Evolutionary conservation across 1,140 invertebrate species (phyloP).

Genomic region (Bombus breviceps): DNA sequence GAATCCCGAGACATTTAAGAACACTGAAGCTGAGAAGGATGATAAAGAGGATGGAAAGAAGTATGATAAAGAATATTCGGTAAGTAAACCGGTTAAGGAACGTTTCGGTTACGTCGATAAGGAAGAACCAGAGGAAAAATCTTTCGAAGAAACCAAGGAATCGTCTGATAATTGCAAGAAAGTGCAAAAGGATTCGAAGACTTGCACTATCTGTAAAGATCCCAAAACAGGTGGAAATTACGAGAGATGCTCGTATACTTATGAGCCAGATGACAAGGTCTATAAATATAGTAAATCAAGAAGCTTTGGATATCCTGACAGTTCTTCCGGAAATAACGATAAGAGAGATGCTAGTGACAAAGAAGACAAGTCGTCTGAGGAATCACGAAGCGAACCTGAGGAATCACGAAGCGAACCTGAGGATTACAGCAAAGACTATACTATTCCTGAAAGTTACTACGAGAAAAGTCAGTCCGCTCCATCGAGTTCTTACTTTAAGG

Average conservation of each 20-base stretch:
- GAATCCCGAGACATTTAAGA: constrained; percentile 75
- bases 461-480: neutral
- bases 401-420: neutral
- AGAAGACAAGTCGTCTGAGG: neutral
- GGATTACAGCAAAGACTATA: constrained; percentile 44
- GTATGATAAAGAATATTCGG: neutral
- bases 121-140: neutral
- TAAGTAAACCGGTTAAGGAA: constrained; percentile 5
- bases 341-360: neutral
- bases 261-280: constrained; percentile 87
- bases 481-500: constrained; percentile 5
- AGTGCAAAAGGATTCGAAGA: constrained; percentile 85
- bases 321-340: neutral
- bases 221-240: constrained; percentile 87
- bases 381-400: neutral
- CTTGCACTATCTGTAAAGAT: constrained; percentile 87
- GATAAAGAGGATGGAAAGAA: neutral
- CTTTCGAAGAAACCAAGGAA: constrained; percentile 16
- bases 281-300: constrained; percentile 85
- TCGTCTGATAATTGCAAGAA: constrained; percentile 81
- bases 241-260: constrained; percentile 88
- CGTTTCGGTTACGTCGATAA: neutral
- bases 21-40: constrained; percentile 76
- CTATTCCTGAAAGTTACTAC: constrained; percentile 16
- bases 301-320: constrained; percentile 70